phyloP scores from a whole-genome alignment of 2,888 invertebrate species.

The Orthonevra nobilis region DNA sequence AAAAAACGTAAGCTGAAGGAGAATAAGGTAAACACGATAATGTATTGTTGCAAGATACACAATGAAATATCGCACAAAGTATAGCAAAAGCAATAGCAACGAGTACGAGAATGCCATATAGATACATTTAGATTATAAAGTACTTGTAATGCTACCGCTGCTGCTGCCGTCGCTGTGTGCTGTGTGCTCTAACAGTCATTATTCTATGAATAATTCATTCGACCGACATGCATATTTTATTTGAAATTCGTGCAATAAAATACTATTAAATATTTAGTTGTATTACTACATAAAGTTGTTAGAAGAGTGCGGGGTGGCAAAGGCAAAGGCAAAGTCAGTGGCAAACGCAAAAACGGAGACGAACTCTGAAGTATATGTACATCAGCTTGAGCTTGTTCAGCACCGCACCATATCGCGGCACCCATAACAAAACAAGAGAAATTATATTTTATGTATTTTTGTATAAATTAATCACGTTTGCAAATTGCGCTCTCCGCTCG shows the following conservation, averaged over 20 bases:
- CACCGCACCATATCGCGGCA: neutral
- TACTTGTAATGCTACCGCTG: conserved; percentile 63
- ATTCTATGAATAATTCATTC: conserved; percentile 79
- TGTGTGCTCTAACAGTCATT: conserved; percentile 74
- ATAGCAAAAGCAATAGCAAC: conserved; percentile 35
- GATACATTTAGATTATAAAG: conserved; percentile 68
- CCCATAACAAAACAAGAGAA: conserved; percentile 63
- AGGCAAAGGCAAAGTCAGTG: neutral
- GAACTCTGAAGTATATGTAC: conserved; percentile 12
- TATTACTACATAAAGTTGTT: conserved; percentile 69
- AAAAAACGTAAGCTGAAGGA: conserved; percentile 6
- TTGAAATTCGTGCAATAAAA: conserved; percentile 79
- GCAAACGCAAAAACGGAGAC: conserved; percentile 41
- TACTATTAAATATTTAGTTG: conserved; percentile 79
- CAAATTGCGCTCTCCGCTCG: conserved; percentile 64
- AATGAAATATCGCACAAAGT: conserved; percentile 59
- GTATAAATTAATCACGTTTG: conserved; percentile 71
- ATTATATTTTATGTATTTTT: conserved; percentile 71
- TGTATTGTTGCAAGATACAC: conserved; percentile 64
- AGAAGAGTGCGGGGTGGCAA: conserved; percentile 19
- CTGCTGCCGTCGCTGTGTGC: no score
- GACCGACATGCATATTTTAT: conserved; percentile 79
- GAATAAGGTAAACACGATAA: conserved; percentile 65
- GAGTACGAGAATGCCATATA: conserved; percentile 57
- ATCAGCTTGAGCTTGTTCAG: conserved; percentile 26